Evolutionary conservation across 2,797 vertebrate species (phyloP).

Genomic region (Poeciliopsis infans): DNA sequence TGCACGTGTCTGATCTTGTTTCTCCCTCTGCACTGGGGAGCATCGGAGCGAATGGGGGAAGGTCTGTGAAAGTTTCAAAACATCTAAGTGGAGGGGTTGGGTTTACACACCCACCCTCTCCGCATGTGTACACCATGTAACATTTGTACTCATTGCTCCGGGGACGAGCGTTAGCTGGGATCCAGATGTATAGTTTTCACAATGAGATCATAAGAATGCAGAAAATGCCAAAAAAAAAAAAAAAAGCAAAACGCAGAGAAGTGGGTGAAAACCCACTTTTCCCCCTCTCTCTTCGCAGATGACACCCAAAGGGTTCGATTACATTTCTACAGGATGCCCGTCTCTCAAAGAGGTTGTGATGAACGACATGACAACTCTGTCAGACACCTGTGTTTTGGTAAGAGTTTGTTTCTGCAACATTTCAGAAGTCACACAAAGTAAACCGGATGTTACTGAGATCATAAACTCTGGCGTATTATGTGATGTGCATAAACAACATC

Average conservation of each 20-base stretch:
- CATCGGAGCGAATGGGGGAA: constrained; percentile 29
- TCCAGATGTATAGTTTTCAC: constrained; percentile 64
- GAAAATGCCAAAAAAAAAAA: constrained; percentile 24
- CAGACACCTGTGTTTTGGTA: constrained; percentile 83
- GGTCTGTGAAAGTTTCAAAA: constrained; percentile 27
- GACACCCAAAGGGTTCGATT: constrained; percentile 83
- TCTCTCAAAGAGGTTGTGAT: constrained; percentile 82
- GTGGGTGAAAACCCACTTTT: constrained; percentile 37
- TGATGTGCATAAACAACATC: neutral
- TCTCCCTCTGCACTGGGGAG: constrained; percentile 13
- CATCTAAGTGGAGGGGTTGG: constrained; percentile 52
- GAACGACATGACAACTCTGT: constrained; percentile 84
- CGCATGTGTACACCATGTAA: constrained; percentile 52
- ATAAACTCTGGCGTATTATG: no score
- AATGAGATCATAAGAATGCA: constrained; percentile 31
- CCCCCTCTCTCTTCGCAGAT: constrained; percentile 70
- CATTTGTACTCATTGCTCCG: constrained; percentile 12
- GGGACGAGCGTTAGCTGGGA: constrained; percentile 37
- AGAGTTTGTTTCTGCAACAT: constrained; percentile 21
- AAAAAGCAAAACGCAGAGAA: constrained; percentile 10
- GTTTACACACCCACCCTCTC: constrained; percentile 59
- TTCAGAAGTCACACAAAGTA: constrained; percentile 1
- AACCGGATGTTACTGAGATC: neutral
- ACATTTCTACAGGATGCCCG: constrained; percentile 78
- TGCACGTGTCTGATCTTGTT: constrained; percentile 47